Evolutionary conservation across 2,113 vertebrate genomes (phyloP), one percentile per base, ranked within the genome.

Genomic region (Thymallus thymallus): DNA sequence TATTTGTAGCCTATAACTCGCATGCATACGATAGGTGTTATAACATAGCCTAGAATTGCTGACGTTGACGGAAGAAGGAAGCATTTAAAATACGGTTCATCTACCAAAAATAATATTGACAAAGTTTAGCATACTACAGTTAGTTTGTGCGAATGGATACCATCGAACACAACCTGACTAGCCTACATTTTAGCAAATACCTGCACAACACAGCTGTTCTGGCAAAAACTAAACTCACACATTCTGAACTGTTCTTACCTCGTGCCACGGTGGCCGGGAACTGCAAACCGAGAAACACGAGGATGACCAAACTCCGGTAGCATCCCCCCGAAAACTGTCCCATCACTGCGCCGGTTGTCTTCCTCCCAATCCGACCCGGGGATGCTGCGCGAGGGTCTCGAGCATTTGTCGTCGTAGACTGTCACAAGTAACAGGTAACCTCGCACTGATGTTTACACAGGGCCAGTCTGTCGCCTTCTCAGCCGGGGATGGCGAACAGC

Each of bases 241-340:
- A 60, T n/a, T 18, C 29, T 24, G 41, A 9, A 4, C 23, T 2
- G 75, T 18, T n/a, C 90, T 85, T 85, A 92, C 91, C 91, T 91
- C 89, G 78, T 0, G 83, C 88, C 56, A 67, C 60, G 12, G 82
- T 71, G 58, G 64, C 26, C 71, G 82, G 81, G 61, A 83, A 80
- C 23, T 45, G 80, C 30, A 80, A 67, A 26, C 76, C 84, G 58
- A 91, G 79, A 13, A 90, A 80, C 77, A 78, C 74, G 74, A 91
- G 81, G 83, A 87, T 20, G 85, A 81, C 78, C 61, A 89, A 85
- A 87, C 65, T 90, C 79, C 77, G 51, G 84, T 76, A 86, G 74
- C 84, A 79, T 88, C 86, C 89, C 73, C 84, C 83, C 48, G 85
- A 85, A 68, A 87, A 79, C 80, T 84, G 91, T 90, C 87, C 90